These are phyloP conservation scores for Sebastes kiyomatsui DNA, from an alignment of 2,797 vertebrate species.

Conservation along the genomic window DNA sequence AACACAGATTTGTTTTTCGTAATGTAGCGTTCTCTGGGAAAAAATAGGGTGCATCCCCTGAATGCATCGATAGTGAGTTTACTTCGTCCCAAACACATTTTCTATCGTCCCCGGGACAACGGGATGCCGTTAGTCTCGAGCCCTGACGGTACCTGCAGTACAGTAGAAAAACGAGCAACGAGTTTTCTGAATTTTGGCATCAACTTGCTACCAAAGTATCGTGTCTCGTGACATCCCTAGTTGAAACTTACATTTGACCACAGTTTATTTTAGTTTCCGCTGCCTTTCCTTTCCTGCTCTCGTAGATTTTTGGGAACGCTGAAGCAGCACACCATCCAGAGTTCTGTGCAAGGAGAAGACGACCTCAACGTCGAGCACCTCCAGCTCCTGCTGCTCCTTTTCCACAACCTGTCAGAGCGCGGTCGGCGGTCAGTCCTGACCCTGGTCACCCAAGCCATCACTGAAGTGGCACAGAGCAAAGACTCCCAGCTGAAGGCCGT, in stretches of 20 bases:
- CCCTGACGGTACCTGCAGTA: too few species aligned
- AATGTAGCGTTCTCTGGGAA: too few species aligned
- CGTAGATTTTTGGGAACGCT: conserved; percentile 93
- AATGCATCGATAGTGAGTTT: too few species aligned
- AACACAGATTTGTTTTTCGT: too few species aligned
- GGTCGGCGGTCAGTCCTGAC: conserved; percentile 88
- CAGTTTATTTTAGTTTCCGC: background rate
- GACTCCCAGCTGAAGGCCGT: conserved; percentile 89
- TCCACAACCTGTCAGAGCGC: conserved; percentile 94
- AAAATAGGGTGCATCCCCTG: too few species aligned
- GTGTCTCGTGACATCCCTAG: too few species aligned
- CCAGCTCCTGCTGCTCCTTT: conserved; percentile 95
- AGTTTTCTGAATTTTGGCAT: too few species aligned
- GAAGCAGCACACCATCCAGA: conserved; percentile 93
- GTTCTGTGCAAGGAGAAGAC: conserved; percentile 89
- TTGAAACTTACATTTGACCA: background rate
- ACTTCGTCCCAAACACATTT: too few species aligned
- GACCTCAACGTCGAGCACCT: conserved; percentile 97
- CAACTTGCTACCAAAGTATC: too few species aligned
- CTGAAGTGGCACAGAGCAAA: conserved; percentile 88
- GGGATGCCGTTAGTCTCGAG: too few species aligned
- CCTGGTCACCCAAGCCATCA: conserved; percentile 89
- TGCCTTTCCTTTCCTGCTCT: background rate
- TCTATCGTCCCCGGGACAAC: too few species aligned
- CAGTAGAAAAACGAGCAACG: too few species aligned